Evolutionary conservation across 2,797 vertebrate species (phyloP).

Genomic region (Cynopterus sphinx): DNA sequence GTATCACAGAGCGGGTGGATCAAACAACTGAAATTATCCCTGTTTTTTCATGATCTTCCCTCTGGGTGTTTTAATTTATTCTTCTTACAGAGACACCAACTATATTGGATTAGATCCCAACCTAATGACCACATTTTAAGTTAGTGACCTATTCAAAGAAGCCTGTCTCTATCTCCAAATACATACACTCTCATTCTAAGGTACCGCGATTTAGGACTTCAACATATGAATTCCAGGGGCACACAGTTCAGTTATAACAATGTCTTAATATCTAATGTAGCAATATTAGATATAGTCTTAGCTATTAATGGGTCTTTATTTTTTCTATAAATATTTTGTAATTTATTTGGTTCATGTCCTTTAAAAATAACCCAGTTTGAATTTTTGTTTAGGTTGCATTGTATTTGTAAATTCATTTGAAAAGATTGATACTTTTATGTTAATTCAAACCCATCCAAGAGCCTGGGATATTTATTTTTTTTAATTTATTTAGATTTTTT

Average conservation of each 20-base stretch:
- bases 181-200: background rate
- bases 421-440: background rate
- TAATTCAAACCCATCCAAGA: background rate
- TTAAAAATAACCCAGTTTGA: background rate
- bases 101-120: background rate
- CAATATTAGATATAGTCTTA: background rate
- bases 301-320: background rate
- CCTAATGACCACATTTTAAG: background rate
- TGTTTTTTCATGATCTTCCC: background rate
- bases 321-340: background rate
- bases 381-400: background rate
- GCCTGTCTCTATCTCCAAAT: background rate
- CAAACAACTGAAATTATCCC: background rate
- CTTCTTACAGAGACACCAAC: background rate
- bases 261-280: background rate
- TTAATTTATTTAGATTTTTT: constrained; percentile 16
- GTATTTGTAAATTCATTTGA: background rate
- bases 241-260: background rate
- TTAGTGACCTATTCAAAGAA: background rate
- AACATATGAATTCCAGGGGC: background rate
- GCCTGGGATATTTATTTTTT: background rate
- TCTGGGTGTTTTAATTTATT: background rate
- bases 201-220: background rate
- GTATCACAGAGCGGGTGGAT: background rate
- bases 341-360: background rate